phyloP scores from a whole-genome alignment of 2,797 vertebrate species.

The Garrulus glandarius region DNA sequence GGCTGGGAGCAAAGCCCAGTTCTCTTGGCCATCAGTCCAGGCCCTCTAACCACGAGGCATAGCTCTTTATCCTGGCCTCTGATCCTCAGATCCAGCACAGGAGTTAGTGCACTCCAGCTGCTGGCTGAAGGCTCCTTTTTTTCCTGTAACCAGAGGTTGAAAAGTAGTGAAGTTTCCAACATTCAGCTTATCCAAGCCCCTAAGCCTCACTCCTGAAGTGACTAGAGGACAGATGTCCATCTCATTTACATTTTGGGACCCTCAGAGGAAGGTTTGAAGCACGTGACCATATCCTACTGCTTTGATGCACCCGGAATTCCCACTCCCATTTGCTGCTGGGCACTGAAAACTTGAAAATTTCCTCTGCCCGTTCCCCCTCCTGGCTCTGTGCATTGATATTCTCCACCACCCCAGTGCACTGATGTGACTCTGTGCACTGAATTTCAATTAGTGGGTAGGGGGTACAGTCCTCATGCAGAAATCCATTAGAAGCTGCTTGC shows the following conservation, averaged over 20 bases:
- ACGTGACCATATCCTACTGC: accelerated
- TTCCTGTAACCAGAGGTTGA: accelerated
- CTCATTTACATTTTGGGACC: background rate
- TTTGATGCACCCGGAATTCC: background rate
- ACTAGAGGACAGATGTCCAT: background rate
- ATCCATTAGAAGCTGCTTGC: constrained; percentile 12
- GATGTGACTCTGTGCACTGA: constrained; percentile 21
- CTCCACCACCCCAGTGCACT: constrained; percentile 14
- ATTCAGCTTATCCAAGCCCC: background rate
- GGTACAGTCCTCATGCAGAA: background rate
- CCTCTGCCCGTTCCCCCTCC: background rate
- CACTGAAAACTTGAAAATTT: background rate
- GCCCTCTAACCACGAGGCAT: background rate
- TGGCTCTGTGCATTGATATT: constrained; percentile 42
- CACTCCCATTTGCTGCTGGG: background rate
- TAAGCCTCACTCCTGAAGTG: background rate
- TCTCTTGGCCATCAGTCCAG: background rate
- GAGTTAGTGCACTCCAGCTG: background rate
- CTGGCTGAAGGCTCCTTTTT: background rate
- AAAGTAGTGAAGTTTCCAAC: background rate
- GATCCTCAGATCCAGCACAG: background rate
- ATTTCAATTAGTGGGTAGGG: constrained; percentile 53
- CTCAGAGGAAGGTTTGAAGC: background rate
- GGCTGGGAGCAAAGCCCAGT: background rate
- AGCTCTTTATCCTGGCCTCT: background rate